These are phyloP conservation scores for Beroe forskalii DNA, from an alignment of 37 sponge, comb jelly and placozoan genomes.

Conservation along the genomic window DNA sequence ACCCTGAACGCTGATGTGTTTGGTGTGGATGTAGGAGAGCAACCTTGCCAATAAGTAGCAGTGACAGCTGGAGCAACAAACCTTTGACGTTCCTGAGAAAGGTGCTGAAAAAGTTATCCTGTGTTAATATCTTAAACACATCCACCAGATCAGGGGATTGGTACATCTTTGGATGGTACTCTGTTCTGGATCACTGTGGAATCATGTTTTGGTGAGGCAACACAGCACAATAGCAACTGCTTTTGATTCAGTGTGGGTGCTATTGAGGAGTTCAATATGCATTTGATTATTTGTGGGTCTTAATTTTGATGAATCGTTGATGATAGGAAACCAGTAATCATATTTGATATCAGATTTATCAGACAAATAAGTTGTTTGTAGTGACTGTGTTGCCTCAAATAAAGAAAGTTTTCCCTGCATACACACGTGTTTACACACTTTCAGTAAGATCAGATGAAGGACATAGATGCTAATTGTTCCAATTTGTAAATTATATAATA, in stretches of 20 bases:
- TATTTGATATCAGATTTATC: too few species aligned
- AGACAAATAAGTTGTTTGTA: too few species aligned
- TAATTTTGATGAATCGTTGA: too few species aligned
- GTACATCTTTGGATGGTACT: not conserved
- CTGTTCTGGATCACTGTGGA: not conserved
- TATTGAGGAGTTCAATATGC: too few species aligned
- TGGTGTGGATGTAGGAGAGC: slow-evolving; percentile 64
- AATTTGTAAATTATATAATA: too few species aligned
- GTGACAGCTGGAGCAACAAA: not conserved
- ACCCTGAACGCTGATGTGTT: slow-evolving; percentile 60
- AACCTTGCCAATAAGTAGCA: not conserved
- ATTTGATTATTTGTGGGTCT: too few species aligned
- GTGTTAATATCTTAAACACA: not conserved
- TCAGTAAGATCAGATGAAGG: too few species aligned
- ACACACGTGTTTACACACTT: too few species aligned
- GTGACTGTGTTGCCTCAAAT: not conserved
- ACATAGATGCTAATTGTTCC: too few species aligned
- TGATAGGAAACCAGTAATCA: too few species aligned
- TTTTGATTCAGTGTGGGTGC: too few species aligned
- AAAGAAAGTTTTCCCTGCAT: not conserved
- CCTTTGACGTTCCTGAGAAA: not conserved
- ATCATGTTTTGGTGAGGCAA: slow-evolving; percentile 3
- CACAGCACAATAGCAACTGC: too few species aligned
- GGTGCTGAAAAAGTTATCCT: not conserved
- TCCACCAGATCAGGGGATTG: not conserved